A percentile compares a stretch with the other conserved stretches of the same genome.
Evolutionary conservation across 2,888 invertebrate genomes (phyloP).

Genomic region (Omphaloscelis lunosa): DNA sequence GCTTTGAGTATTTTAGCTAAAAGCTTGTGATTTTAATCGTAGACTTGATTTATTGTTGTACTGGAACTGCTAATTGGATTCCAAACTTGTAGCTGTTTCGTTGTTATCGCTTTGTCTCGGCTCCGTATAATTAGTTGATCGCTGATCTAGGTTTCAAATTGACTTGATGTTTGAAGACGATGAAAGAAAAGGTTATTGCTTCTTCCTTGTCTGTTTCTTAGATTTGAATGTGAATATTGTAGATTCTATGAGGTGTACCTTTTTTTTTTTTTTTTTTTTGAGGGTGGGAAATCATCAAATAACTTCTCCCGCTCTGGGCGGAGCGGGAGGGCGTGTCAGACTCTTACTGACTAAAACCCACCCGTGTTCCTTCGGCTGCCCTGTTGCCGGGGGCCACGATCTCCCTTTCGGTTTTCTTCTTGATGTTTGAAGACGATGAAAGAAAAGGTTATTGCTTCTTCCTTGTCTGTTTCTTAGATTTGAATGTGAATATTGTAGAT

Average conservation of each 20-base stretch:
- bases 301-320: too few relatives aligned
- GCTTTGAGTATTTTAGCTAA: constrained; percentile 39
- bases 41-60: constrained; percentile 52
- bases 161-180: background rate
- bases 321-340: too few relatives aligned
- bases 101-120: constrained; percentile 25
- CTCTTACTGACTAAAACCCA: too few relatives aligned
- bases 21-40: constrained; percentile 56
- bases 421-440: background rate
- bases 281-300: too few relatives aligned
- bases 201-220: background rate
- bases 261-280: too few relatives aligned
- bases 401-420: too few relatives aligned
- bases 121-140: constrained; percentile 28
- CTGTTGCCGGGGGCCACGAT: too few relatives aligned
- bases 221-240: background rate
- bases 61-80: constrained; percentile 43
- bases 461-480: background rate
- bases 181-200: background rate
- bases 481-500: too few relatives aligned
- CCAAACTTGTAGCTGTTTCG: constrained; percentile 17
- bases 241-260: background rate
- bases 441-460: background rate
- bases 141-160: constrained; percentile 29
- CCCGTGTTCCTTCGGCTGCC: too few relatives aligned